These are phyloP conservation scores for Acanthopagrus latus DNA, from an alignment of 2,797 vertebrate species.

Conservation along the genomic window DNA sequence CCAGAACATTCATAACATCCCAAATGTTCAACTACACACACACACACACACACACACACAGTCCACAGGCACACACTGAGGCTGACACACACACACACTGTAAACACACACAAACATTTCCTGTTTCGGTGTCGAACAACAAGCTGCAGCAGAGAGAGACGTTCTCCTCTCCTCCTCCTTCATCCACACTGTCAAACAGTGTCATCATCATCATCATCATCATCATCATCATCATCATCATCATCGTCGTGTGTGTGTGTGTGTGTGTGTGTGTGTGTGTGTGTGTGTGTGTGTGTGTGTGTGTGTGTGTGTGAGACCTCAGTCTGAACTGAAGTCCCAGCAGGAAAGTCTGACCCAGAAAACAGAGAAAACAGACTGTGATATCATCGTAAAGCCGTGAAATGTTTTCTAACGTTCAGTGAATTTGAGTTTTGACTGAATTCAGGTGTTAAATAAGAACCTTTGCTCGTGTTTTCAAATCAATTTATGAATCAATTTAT, in stretches of 20 bases:
- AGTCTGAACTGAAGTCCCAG: slow-evolving; percentile 16
- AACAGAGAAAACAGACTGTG: neutral
- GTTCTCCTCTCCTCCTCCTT: slow-evolving; percentile 5
- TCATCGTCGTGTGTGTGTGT: slow-evolving; percentile 22
- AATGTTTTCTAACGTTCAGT: too few relatives aligned
- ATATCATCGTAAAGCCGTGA: too few relatives aligned
- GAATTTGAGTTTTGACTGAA: too few relatives aligned
- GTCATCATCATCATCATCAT: slow-evolving; percentile 43
- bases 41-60: slow-evolving; percentile 26
- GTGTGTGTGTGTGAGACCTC: neutral
- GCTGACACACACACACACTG: slow-evolving; percentile 2
- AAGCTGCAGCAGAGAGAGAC: slow-evolving; percentile 37
- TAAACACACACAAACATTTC: slow-evolving; percentile 26
- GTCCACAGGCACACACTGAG: slow-evolving; percentile 1
- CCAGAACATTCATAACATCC: neutral
- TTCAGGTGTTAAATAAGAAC: too few relatives aligned
- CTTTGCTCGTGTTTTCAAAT: too few relatives aligned
- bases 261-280: neutral
- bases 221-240: slow-evolving; percentile 20
- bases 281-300: neutral
- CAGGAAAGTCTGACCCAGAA: slow-evolving; percentile 40
- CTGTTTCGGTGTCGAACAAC: slow-evolving; percentile 53
- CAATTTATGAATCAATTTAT: too few relatives aligned
- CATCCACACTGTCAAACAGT: slow-evolving; percentile 52
- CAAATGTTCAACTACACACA: neutral